Evolutionary conservation across 2,113 vertebrate genomes (phyloP).

Genomic region (Paramormyrops kingsleyae): DNA sequence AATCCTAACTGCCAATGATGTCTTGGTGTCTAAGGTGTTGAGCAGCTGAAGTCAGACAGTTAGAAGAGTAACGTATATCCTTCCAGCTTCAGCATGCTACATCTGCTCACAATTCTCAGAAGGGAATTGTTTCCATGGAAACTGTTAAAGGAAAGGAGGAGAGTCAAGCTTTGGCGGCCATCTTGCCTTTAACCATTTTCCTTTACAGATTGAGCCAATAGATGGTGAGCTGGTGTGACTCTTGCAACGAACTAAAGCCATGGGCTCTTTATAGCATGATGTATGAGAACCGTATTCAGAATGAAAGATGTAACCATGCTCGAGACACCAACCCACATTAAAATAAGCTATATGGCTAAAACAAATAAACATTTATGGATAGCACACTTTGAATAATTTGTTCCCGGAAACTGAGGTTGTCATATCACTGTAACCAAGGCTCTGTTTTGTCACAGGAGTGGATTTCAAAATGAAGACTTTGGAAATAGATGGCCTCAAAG

Average conservation of each 20-base stretch:
- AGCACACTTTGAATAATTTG: neutral
- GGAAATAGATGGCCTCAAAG: constrained; percentile 69
- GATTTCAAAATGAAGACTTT: constrained; percentile 77
- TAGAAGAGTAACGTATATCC: neutral
- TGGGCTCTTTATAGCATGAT: neutral
- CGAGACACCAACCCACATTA: neutral
- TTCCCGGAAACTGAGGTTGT: neutral
- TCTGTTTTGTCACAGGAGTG: constrained; percentile 50
- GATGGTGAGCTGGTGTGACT: neutral
- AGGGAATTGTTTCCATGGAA: constrained; percentile 22
- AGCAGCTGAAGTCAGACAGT: neutral
- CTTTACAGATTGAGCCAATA: neutral
- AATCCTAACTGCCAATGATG: neutral
- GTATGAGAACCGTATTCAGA: neutral
- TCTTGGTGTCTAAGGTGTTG: neutral
- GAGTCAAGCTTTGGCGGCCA: neutral
- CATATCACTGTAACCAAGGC: neutral
- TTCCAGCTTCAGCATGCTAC: neutral
- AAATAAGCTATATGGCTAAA: neutral
- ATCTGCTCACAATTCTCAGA: constrained; percentile 4
- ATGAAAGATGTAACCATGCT: neutral
- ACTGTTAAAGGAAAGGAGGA: constrained; percentile 13
- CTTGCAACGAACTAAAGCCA: neutral
- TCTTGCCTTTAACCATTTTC: constrained; percentile 19
- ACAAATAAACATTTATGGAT: neutral